A percentile compares a stretch with the other conserved stretches of the same genome.
These are phyloP conservation scores for Pollachius pollachius DNA, from an alignment of 2,113 vertebrate species.

Conservation along the genomic window DNA sequence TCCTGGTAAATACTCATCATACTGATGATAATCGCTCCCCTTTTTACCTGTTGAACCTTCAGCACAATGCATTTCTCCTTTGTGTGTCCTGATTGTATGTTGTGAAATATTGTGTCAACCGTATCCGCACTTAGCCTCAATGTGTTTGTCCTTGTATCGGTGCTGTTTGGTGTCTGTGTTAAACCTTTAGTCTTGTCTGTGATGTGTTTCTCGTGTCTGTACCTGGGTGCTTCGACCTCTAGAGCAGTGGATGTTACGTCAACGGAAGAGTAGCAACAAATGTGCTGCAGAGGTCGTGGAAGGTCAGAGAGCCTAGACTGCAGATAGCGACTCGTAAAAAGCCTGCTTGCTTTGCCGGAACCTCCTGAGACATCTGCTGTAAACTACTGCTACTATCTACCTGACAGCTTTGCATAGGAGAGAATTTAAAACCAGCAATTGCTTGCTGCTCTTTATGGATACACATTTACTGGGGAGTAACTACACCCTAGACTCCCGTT, in stretches of 20 bases:
- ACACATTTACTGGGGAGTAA: too few relatives aligned
- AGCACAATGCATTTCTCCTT: slow-evolving; percentile 9
- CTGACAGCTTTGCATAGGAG: too few relatives aligned
- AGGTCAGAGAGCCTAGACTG: slow-evolving; percentile 48
- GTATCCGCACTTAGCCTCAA: not conserved
- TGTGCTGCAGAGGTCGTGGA: slow-evolving; percentile 45
- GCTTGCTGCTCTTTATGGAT: too few relatives aligned
- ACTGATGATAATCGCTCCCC: slow-evolving; percentile 27
- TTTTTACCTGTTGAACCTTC: slow-evolving; percentile 35
- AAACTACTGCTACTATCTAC: too few relatives aligned
- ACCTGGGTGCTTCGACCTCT: slow-evolving; percentile 30
- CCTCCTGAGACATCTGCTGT: not conserved
- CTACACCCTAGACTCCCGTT: too few relatives aligned
- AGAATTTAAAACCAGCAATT: too few relatives aligned
- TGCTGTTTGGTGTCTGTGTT: slow-evolving; percentile 4
- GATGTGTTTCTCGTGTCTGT: slow-evolving; percentile 29
- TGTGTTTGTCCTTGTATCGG: slow-evolving; percentile 4
- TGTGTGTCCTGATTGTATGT: slow-evolving; percentile 4
- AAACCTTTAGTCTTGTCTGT: slow-evolving; percentile 33
- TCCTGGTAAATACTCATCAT: slow-evolving; percentile 75
- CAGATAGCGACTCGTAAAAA: slow-evolving; percentile 11
- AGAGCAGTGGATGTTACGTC: slow-evolving; percentile 74
- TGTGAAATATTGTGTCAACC: not conserved
- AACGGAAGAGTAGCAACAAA: slow-evolving; percentile 56
- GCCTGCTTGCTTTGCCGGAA: not conserved